Evolutionary conservation across 2,113 vertebrate genomes (phyloP).

Genomic region (Gasterosteus nipponicus): DNA sequence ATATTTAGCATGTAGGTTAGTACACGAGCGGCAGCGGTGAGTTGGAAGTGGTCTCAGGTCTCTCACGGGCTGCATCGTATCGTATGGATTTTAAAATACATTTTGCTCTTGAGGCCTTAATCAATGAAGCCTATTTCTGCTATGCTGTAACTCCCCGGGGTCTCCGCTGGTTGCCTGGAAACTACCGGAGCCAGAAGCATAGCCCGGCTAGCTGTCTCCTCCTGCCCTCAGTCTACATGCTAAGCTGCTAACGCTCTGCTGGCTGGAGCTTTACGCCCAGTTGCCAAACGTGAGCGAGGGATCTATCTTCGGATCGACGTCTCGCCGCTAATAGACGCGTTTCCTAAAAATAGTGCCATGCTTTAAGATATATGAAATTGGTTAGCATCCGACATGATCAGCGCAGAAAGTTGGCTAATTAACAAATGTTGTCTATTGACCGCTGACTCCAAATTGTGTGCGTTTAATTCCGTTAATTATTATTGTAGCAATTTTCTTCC

Average conservation of each 20-base stretch:
- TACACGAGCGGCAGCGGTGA: neutral
- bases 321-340: neutral
- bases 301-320: neutral
- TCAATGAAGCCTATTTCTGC: slow-evolving; percentile 27
- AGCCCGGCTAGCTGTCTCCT: neutral
- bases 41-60: slow-evolving; percentile 16
- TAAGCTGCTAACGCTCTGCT: slow-evolving; percentile 6
- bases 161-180: slow-evolving; percentile 22
- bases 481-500: neutral
- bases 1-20: neutral
- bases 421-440: neutral
- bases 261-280: neutral
- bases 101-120: slow-evolving; percentile 27
- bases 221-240: neutral
- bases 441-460: neutral
- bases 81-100: slow-evolving; percentile 14
- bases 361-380: neutral
- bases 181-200: slow-evolving; percentile 6
- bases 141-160: neutral
- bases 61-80: slow-evolving; percentile 14
- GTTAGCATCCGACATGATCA: neutral
- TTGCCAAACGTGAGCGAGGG: neutral
- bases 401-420: neutral
- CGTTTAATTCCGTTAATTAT: slow-evolving; percentile 18
- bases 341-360: neutral